phyloP scores from a whole-genome alignment of 2,888 invertebrate species.

The Mylabris sibirica region DNA sequence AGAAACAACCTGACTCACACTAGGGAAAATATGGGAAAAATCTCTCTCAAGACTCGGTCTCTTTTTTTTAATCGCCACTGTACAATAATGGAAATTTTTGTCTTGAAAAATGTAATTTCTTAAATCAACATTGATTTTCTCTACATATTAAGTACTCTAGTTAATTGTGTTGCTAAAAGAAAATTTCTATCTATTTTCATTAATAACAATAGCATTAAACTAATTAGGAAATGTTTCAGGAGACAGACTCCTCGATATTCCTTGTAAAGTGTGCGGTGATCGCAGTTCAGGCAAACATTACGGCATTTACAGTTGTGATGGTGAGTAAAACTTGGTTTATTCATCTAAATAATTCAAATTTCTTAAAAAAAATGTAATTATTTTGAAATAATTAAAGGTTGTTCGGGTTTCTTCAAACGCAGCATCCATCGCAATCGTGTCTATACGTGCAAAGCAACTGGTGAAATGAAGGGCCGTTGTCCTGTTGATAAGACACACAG shows the following conservation, averaged over 20 bases:
- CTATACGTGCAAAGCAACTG: conserved; percentile 96
- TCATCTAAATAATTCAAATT: too few relatives aligned
- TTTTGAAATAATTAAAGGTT: conserved; percentile 71
- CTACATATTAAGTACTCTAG: background rate
- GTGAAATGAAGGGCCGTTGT: conserved; percentile 90
- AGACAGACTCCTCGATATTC: conserved; percentile 96
- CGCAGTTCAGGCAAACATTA: conserved; percentile 99
- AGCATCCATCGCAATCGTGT: conserved; percentile 95
- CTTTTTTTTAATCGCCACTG: too few relatives aligned
- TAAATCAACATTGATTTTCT: background rate
- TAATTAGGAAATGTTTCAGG: conserved; percentile 66
- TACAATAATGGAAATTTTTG: too few relatives aligned
- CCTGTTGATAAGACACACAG: conserved; percentile 97
- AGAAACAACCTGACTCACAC: too few relatives aligned
- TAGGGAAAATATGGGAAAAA: too few relatives aligned
- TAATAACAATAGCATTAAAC: background rate
- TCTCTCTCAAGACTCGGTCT: too few relatives aligned
- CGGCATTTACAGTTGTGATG: conserved; percentile 99
- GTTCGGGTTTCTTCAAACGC: conserved; percentile 95
- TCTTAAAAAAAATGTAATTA: too few relatives aligned
- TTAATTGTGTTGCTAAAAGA: background rate
- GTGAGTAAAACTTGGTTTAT: conserved; percentile 73
- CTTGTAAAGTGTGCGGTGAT: conserved; percentile 98
- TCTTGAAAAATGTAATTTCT: background rate
- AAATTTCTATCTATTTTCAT: background rate